phyloP scores from a whole-genome alignment of 1,140 invertebrate genomes.

The Pentalonia nigronervosa region DNA sequence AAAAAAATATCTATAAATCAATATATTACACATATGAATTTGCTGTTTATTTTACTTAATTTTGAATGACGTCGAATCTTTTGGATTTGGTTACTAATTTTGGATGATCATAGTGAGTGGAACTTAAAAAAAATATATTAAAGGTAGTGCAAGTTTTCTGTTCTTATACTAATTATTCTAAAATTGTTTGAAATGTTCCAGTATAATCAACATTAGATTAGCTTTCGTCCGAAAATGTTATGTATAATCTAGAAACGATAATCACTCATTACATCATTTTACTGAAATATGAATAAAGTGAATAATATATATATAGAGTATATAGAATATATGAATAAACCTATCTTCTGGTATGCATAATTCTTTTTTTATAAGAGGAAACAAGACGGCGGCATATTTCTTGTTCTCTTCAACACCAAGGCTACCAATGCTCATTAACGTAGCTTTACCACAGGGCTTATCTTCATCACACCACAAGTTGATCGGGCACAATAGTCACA shows the following conservation, averaged over 20 bases:
- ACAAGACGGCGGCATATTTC: constrained; percentile 70
- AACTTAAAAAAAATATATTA: not conserved
- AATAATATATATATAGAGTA: too few relatives aligned
- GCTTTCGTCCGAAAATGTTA: constrained; percentile 69
- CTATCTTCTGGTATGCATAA: constrained; percentile 69
- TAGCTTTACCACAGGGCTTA: constrained; percentile 71
- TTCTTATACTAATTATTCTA: constrained; percentile 63
- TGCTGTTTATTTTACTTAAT: not conserved
- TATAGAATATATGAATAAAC: too few relatives aligned
- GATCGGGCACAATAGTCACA: constrained; percentile 69
- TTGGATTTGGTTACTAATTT: not conserved
- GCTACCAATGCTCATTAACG: constrained; percentile 72
- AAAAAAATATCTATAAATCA: not conserved
- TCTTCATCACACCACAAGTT: constrained; percentile 71
- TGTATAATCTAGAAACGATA: constrained; percentile 70
- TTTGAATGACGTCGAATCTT: not conserved
- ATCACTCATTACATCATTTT: not conserved
- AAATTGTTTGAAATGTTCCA: constrained; percentile 72
- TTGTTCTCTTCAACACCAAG: constrained; percentile 73
- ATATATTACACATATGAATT: not conserved
- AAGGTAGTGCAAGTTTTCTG: not conserved
- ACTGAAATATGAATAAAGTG: not conserved
- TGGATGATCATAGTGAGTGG: not conserved
- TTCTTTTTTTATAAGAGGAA: constrained; percentile 68
- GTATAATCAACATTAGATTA: constrained; percentile 71